Base-by-base conservation (phyloP, 2,888 invertebrate genomes). In the Megaustenia siamemsis region DNA sequence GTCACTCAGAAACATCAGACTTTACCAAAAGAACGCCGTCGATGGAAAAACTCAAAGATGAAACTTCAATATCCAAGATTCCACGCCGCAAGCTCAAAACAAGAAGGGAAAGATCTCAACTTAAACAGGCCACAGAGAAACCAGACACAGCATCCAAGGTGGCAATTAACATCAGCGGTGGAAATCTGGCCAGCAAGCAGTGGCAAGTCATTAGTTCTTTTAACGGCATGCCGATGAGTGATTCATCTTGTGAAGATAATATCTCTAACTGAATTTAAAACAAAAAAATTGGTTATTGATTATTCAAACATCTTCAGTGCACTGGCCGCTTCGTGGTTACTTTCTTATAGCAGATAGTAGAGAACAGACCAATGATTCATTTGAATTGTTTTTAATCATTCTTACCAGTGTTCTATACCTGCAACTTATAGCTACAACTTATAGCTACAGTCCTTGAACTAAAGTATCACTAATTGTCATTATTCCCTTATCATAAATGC, bases 211-310 rank as follows among this genome's bases (percentile, higher is more conserved):
- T 83, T 21, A 82, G 79, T 35, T 76, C 77, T 12, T 77, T 73
- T 45, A 86, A 78, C 28, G 43, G 81, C 40, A 43, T 86, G 35
- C 86, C 86, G 15, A 73, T 89, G 10, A 89, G 88, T 83, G 89
- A 90, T 71, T 88, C 89, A 49, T 89, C 88, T 35, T 88, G 89
- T 87, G 90, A 90, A 69, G 88, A 86, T 71, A 89, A 83, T 71
- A 88, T 88, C 45, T 88, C 89, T n/a, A 83, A 71, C 18, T 83
- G 60, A 28, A 45, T 28, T 63, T 28, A 24, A 63, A 63, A 45
- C 12, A 45, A 45, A 45, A 45, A 10, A 45, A 56, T n/a, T n/a
- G n/a, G n/a, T 49, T 18, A 49, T 18, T 49, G 49, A 49, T 49
- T 12, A 18, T 18, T 49, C 49, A 49, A 49, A 49, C 18, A 49